phyloP scores from a whole-genome alignment of 2,113 vertebrate genomes.

The Fulica atra region DNA sequence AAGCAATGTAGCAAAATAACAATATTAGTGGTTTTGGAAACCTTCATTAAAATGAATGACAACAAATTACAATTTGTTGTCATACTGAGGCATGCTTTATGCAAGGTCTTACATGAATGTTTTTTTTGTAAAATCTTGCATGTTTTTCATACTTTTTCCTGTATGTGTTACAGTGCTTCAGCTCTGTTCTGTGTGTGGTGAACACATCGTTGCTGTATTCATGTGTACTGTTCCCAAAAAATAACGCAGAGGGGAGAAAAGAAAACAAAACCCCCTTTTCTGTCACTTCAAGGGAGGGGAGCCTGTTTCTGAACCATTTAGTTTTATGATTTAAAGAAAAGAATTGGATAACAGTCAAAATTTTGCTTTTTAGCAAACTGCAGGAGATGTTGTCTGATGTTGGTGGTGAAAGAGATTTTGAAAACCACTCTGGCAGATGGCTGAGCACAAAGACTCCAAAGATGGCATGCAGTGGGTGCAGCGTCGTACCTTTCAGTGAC shows the following conservation, averaged over 20 bases:
- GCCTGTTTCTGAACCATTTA: background rate
- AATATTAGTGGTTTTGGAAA: background rate
- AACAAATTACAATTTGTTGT: too few relatives aligned
- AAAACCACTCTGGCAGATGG: conserved; percentile 51
- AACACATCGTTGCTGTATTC: background rate
- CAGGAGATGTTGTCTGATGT: conserved; percentile 36
- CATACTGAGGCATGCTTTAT: background rate
- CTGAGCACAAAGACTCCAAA: conserved; percentile 40
- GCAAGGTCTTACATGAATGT: background rate
- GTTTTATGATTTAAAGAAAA: conserved; percentile 9
- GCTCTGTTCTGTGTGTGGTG: background rate
- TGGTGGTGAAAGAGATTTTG: conserved; percentile 25
- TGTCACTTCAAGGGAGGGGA: background rate
- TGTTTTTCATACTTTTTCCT: background rate
- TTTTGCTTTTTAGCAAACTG: conserved; percentile 6
- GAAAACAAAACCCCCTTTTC: rapidly evolving
- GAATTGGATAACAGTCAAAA: conserved; percentile 35
- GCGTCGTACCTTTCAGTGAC: background rate
- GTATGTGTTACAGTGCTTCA: background rate
- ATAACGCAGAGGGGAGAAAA: background rate
- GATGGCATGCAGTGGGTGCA: background rate
- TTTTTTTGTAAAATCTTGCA: background rate
- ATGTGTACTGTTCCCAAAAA: background rate
- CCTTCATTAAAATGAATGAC: background rate
- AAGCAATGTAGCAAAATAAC: background rate